Conservation (phyloP, 2,113 vertebrate species). For the Bufo bufo region DNA sequence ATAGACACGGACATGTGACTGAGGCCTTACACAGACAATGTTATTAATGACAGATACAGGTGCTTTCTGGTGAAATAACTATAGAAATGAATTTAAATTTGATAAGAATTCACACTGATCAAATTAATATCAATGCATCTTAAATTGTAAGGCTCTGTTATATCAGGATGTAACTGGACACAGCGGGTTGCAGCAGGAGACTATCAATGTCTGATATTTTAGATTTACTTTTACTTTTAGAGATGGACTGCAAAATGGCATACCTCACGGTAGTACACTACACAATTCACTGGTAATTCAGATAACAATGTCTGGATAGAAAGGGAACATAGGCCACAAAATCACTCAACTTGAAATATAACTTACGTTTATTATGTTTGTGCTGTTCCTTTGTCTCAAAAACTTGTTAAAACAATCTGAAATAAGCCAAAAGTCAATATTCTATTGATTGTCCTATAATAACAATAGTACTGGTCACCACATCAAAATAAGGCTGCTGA, state of each 20-base stretch:
- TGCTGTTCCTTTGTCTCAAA: not conserved
- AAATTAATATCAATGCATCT: not conserved
- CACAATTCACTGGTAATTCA: slow-evolving; percentile 1
- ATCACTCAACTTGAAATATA: not conserved
- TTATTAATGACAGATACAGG: too few species aligned
- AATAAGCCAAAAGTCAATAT: not conserved
- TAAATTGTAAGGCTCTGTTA: not conserved
- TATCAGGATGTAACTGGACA: not conserved
- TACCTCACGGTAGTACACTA: not conserved
- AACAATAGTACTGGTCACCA: not conserved
- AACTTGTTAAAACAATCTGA: not conserved
- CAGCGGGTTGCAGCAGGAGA: not conserved
- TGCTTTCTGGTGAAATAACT: not conserved
- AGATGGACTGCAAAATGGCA: not conserved
- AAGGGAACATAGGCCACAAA: not conserved
- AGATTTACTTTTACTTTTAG: not conserved
- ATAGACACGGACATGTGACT: too few species aligned
- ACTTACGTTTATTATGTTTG: not conserved
- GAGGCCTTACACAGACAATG: too few species aligned
- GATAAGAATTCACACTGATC: not conserved
- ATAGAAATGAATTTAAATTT: not conserved
- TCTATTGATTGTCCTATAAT: not conserved
- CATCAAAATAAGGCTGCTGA: too few species aligned
- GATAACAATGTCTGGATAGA: not conserved
- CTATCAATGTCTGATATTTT: not conserved